Evolutionary conservation across 2,113 vertebrate species (phyloP).

Genomic region (Enhydra lutris): DNA sequence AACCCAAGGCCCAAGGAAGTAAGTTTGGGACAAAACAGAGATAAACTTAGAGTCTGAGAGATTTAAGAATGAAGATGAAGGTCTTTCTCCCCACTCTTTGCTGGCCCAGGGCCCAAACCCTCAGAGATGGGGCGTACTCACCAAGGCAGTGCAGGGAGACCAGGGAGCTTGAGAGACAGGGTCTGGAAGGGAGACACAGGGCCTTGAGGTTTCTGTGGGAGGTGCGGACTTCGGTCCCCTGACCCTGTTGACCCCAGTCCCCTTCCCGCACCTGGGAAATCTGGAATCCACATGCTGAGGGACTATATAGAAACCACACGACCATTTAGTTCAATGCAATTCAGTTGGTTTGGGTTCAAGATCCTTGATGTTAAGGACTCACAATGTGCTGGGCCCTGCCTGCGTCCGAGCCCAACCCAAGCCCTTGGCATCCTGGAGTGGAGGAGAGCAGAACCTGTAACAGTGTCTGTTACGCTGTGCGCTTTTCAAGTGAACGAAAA

Average conservation of each 20-base stretch:
- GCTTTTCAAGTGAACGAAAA: neutral
- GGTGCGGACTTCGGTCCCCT: neutral
- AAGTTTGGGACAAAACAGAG: neutral
- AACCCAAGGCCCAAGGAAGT: neutral
- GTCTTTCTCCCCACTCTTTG: neutral
- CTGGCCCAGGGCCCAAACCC: neutral
- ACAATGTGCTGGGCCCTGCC: neutral
- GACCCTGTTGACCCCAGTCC: neutral
- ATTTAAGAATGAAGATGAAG: neutral
- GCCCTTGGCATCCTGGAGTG: neutral
- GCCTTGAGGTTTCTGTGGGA: neutral
- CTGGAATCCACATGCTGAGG: neutral
- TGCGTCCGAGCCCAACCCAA: neutral
- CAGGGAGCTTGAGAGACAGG: slow-evolving; percentile 72
- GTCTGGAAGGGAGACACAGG: slow-evolving; percentile 65
- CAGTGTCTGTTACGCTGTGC: neutral
- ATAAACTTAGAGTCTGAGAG: neutral
- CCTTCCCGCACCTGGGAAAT: neutral
- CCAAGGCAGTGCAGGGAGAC: slow-evolving; percentile 79
- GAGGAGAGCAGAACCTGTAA: neutral
- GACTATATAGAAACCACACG: neutral
- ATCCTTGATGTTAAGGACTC: neutral
- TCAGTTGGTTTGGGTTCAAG: neutral
- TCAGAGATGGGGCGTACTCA: slow-evolving; percentile 65
- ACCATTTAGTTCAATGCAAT: accelerated